These are phyloP conservation scores for Cactoblastis cactorum DNA, from an alignment of 2,888 invertebrate species.

Conservation along the genomic window DNA sequence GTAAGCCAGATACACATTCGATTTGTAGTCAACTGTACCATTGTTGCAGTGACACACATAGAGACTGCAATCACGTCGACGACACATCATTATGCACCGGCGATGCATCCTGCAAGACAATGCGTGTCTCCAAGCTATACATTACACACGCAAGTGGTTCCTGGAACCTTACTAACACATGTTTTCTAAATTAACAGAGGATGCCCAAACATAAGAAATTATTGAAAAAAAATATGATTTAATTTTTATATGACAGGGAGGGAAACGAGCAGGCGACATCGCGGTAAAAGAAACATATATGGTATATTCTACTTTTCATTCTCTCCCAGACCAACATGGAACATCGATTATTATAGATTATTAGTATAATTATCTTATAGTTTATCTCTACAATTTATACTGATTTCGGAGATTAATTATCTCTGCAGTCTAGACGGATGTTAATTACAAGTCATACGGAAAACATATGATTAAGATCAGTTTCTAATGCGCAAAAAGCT, in stretches of 20 bases:
- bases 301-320: too few relatives aligned
- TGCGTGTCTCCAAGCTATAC: slow-evolving; percentile 1
- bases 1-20: too few relatives aligned
- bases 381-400: not conserved
- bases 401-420: not conserved
- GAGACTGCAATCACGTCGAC: slow-evolving; percentile 22
- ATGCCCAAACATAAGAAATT: not conserved
- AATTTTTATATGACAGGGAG: too few relatives aligned
- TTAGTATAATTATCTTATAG: too few relatives aligned
- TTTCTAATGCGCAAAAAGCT: not conserved
- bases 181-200: not conserved
- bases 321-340: too few relatives aligned
- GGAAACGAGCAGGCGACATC: too few relatives aligned
- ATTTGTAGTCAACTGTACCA: slow-evolving; percentile 12
- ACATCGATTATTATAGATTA: too few relatives aligned
- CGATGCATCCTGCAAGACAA: slow-evolving; percentile 15
- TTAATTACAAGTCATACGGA: slow-evolving; percentile 8
- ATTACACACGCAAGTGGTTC: slow-evolving; percentile 5
- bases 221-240: too few relatives aligned
- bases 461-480: not conserved
- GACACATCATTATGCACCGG: slow-evolving; percentile 18
- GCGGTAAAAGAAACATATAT: too few relatives aligned
- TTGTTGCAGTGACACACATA: slow-evolving; percentile 30
- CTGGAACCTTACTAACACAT: not conserved
- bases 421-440: slow-evolving; percentile 7